Evolutionary conservation across 2,888 invertebrate species (phyloP), one percentile per base, ranked within the genome.

Genomic region (Cybosia mesomella): DNA sequence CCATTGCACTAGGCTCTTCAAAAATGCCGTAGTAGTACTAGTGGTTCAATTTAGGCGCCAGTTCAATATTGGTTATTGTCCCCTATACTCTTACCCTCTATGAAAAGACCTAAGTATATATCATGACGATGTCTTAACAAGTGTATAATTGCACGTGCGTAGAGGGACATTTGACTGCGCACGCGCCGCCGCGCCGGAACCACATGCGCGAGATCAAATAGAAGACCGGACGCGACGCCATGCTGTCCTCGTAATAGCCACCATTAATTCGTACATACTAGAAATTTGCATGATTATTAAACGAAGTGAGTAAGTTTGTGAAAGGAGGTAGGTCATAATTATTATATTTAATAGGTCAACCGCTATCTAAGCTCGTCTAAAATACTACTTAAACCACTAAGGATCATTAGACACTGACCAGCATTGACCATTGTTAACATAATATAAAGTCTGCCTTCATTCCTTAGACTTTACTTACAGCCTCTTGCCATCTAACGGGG

Each of bases 131-230:
- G 3, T 21, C 7, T 34, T 62, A 53, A 69, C 66, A 66, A 66
- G 49, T 58, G 58, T 59, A 62, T 63, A 59, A 58, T 22, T 54
- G 66, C 83, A 79, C 79, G 77, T 84, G 83, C 75, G 68, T 75
- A 68, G 63, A n/a, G n/a, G n/a, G n/a, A 54, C 68, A 68, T 67
- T 73, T 69, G 67, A 69, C 72, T 55, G 61, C 55, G 18, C 36
- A 24, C 66, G 79, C 76, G 75, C 72, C 53, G 22, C 61, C 71
- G 72, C 79, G 67, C 71, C 80, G 80, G 83, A 83, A 81, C 82
- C 80, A 82, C 71, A 77, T 81, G 83, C 64, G 75, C 68, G 61
- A 83, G 82, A 87, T 87, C 87, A 87, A 87, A 87, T 81, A 76
- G 81, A 73, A 80, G 77, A 81, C 83, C 83, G 86, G 85, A 84